Evolutionary conservation across 2,797 vertebrate species (phyloP).

Genomic region (Sebastes minor): DNA sequence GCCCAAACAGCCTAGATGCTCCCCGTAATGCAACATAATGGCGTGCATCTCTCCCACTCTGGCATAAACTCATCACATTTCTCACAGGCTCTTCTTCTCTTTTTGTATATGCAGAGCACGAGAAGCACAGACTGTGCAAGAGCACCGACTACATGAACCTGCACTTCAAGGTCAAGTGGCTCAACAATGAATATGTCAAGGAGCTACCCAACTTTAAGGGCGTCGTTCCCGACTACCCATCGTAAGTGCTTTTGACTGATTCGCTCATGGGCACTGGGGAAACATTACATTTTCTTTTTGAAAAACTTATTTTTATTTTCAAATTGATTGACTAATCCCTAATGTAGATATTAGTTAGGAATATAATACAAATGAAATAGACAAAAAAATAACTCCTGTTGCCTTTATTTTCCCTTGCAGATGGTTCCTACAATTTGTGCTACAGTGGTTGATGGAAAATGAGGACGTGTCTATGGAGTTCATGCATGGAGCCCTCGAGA

Average conservation of each 20-base stretch:
- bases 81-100: not conserved
- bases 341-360: not conserved
- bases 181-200: constrained; percentile 94
- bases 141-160: constrained; percentile 99
- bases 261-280: not conserved
- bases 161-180: constrained; percentile 99
- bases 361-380: not conserved
- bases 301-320: not conserved
- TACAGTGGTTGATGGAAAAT: constrained; percentile 98
- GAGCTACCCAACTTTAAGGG: constrained; percentile 89
- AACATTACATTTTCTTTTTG: not conserved
- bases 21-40: not conserved
- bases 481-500: constrained; percentile 94
- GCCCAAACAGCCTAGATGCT: not conserved
- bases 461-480: constrained; percentile 98
- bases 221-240: constrained; percentile 91
- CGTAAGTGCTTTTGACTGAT: constrained; percentile 81
- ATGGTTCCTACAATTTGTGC: constrained; percentile 97
- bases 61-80: not conserved
- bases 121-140: constrained; percentile 93
- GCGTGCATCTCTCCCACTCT: not conserved
- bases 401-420: constrained; percentile 68
- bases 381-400: not conserved
- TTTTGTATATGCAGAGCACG: constrained; percentile 86
- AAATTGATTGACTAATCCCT: not conserved